Conservation (phyloP, 2,113 vertebrate genomes). For the Neopipo cinnamomea region DNA sequence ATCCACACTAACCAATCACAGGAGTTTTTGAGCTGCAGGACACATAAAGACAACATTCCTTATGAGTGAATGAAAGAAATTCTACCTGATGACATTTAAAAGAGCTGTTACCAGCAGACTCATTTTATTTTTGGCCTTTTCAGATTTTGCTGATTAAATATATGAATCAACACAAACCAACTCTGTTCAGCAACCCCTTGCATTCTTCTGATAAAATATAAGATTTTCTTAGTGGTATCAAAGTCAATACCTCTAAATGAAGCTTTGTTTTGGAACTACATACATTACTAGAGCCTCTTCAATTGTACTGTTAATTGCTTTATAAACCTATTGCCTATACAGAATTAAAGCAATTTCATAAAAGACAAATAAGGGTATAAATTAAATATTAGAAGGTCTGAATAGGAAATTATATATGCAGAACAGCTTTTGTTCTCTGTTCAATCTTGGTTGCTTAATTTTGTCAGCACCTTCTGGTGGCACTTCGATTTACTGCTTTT, state of each 20-base stretch:
- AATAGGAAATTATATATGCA: conserved; percentile 32
- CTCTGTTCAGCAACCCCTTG: neutral
- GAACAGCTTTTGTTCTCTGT: conserved; percentile 40
- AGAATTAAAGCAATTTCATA: conserved; percentile 44
- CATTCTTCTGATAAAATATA: neutral
- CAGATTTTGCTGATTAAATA: neutral
- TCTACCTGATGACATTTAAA: neutral
- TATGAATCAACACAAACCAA: neutral
- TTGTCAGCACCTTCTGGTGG: conserved; percentile 25
- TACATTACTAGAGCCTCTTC: neutral
- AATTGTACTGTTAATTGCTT: conserved; percentile 25
- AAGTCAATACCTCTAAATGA: neutral
- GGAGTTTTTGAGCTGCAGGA: neutral
- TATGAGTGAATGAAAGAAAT: neutral
- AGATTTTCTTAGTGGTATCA: neutral
- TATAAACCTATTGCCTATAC: conserved; percentile 23
- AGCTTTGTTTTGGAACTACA: neutral
- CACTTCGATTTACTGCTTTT: conserved; percentile 26
- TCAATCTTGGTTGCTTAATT: conserved; percentile 37
- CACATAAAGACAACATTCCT: neutral
- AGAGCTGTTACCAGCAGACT: neutral
- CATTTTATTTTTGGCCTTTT: neutral
- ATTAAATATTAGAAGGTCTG: conserved; percentile 43
- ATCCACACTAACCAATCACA: neutral
- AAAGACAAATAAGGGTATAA: conserved; percentile 48